Conservation (phyloP, 2,113 vertebrate genomes). For the Calidris pygmaea region DNA sequence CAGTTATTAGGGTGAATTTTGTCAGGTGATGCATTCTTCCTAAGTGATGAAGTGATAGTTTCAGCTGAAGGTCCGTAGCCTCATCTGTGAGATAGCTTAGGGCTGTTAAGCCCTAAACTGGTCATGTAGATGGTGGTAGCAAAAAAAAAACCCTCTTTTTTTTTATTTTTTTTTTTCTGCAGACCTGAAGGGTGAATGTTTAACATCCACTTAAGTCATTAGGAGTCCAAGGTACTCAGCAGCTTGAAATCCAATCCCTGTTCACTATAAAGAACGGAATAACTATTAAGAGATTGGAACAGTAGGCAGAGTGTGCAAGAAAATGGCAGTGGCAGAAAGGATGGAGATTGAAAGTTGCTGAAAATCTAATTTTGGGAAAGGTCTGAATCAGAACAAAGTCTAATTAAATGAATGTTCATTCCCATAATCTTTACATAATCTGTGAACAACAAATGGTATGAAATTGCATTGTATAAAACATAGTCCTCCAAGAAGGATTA, state of each 20-base stretch:
- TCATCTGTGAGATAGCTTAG: background rate
- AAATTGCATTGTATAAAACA: background rate
- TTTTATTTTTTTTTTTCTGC: background rate
- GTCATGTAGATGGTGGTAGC: background rate
- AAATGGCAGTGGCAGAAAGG: background rate
- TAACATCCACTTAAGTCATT: background rate
- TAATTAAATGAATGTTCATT: background rate
- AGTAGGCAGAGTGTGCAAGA: background rate
- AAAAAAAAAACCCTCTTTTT: background rate
- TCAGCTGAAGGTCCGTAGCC: background rate
- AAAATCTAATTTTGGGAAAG: background rate
- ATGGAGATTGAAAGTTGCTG: background rate
- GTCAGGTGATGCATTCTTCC: background rate
- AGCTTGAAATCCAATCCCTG: background rate
- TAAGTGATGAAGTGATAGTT: background rate
- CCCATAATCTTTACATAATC: background rate
- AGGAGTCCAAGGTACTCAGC: background rate
- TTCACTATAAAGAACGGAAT: background rate
- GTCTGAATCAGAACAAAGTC: background rate
- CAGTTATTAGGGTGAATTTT: background rate
- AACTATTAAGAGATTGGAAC: background rate
- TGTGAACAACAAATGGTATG: background rate
- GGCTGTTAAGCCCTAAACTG: background rate
- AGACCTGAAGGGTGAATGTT: background rate
- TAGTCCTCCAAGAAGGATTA: background rate